Conservation (phyloP, 2,113 vertebrate genomes). For the Cephalopterus ornatus region DNA sequence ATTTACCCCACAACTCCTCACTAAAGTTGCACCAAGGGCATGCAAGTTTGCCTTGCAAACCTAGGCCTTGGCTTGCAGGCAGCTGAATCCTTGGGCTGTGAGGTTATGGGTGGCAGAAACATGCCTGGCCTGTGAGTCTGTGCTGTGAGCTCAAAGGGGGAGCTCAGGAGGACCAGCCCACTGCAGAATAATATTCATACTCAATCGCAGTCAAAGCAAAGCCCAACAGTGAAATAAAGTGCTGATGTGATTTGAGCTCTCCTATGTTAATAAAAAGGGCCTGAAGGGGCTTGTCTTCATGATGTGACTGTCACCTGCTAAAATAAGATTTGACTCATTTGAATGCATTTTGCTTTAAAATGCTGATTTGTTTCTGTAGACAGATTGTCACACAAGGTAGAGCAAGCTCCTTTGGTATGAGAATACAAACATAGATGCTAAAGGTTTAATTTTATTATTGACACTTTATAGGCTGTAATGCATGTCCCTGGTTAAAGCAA, state of each 20-base stretch:
- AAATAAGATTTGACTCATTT: background rate
- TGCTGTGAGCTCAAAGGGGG: background rate
- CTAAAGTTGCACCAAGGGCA: background rate
- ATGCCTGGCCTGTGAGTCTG: background rate
- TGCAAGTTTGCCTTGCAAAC: background rate
- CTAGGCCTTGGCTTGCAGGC: background rate
- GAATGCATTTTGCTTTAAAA: background rate
- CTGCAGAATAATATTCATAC: background rate
- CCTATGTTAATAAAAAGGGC: background rate
- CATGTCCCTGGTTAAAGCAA: background rate
- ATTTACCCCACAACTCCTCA: background rate
- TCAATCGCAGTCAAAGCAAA: background rate
- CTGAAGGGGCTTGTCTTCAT: background rate
- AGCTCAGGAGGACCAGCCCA: background rate
- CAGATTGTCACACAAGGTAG: background rate
- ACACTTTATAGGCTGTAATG: background rate
- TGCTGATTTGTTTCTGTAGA: background rate
- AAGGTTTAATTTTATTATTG: background rate
- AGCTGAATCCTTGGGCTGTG: background rate
- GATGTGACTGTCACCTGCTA: background rate
- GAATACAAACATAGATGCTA: background rate
- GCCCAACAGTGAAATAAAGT: background rate
- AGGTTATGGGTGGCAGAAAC: background rate
- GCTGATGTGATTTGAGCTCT: background rate
- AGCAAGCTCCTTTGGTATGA: background rate